phyloP scores from a whole-genome alignment of 1,140 invertebrate species.

The Aphis craccivora region DNA sequence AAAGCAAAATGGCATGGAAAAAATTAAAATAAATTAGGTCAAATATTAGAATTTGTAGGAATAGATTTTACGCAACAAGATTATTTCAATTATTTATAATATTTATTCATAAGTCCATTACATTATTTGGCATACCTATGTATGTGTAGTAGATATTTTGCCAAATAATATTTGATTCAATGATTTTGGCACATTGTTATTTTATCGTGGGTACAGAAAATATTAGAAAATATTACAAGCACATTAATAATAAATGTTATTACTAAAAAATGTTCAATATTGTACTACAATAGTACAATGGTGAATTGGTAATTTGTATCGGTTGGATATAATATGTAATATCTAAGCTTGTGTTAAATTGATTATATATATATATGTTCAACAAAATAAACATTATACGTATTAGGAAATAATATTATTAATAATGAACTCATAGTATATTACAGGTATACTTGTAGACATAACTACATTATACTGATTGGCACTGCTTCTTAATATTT shows the following conservation, averaged over 20 bases:
- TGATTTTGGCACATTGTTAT: not conserved
- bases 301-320: not conserved
- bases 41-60: not conserved
- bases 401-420: conserved; percentile 2
- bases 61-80: not conserved
- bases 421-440: not conserved
- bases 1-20: not conserved
- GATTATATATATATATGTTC: not conserved
- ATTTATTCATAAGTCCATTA: not conserved
- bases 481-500: not conserved
- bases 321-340: not conserved
- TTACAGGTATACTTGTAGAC: not conserved
- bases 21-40: not conserved
- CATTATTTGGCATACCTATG: not conserved
- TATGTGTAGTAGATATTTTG: not conserved
- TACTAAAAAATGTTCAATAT: not conserved
- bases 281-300: not conserved
- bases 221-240: not conserved
- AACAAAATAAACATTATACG: not conserved
- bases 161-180: not conserved
- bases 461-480: not conserved
- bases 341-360: not conserved
- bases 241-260: not conserved
- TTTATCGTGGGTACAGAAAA: not conserved
- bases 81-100: conserved; percentile 7